Conservation (phyloP, 2,797 vertebrate genomes). For the Cryptoblepharus egeriae region DNA sequence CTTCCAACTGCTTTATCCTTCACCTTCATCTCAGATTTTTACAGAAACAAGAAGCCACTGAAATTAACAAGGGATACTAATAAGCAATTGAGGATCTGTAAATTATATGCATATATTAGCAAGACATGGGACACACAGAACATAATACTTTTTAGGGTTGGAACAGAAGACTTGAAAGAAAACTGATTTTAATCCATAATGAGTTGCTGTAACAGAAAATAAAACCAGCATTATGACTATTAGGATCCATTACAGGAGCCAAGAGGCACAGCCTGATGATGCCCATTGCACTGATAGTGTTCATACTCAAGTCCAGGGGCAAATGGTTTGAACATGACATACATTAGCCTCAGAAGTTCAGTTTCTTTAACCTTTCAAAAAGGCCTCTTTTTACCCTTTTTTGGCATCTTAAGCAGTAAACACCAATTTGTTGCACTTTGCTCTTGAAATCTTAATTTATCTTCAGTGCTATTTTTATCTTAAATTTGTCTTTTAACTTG, state of each 20-base stretch:
- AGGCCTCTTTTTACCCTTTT: neutral
- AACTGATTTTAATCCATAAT: constrained; percentile 26
- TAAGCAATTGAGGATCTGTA: neutral
- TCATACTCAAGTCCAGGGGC: neutral
- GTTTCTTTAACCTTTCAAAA: neutral
- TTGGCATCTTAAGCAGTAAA: neutral
- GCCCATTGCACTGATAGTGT: neutral
- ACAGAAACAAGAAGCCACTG: neutral
- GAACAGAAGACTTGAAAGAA: constrained; percentile 14
- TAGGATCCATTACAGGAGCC: constrained; percentile 25
- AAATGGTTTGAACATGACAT: neutral
- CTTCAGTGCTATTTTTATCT: neutral
- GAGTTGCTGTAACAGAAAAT: constrained; percentile 17
- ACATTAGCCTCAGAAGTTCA: neutral
- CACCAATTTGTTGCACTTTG: neutral
- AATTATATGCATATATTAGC: neutral
- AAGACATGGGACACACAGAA: constrained; percentile 5
- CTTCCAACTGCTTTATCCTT: neutral
- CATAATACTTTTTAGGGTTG: constrained; percentile 7
- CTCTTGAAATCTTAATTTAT: neutral
- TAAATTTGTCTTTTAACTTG: neutral
- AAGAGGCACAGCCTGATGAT: constrained; percentile 26
- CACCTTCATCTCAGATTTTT: neutral
- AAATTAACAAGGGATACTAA: constrained; percentile 13
- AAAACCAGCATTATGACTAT: constrained; percentile 28